Evolutionary conservation across 2,797 vertebrate genomes (phyloP), one percentile per base, ranked within the genome.

Genomic region (Peromyscus attwateri): DNA sequence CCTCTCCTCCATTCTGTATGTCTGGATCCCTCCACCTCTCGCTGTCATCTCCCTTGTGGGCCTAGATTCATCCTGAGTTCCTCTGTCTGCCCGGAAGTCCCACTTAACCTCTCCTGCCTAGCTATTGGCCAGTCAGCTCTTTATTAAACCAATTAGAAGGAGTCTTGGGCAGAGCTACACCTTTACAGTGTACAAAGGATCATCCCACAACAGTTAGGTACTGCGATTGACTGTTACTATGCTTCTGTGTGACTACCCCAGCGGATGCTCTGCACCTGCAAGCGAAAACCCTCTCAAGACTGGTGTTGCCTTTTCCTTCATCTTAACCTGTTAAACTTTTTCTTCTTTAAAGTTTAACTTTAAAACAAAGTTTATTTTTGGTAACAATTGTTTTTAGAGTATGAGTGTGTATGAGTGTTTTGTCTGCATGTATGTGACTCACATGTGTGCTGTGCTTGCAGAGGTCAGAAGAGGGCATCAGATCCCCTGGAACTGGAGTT

Each of bases 291-390:
- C 73, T 34, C 29, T 89, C 79, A 87, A 91, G 77, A 77, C 52
- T 16, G 0, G 73, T 43, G 79, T 70, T 40, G 52, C 6, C 17
- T 8, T 71, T 25, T 91, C 19, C 68, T 8, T 55, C n/a, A 34
- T 52, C 31, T 85, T 89, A 62, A 68, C 82, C 94, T 68, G 4
- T 94, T 89, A 70, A 90, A 2, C 29, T 55, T 89, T 91, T 77
- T 57, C 16, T 73, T 92, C 71, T 60, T 46, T 9, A 62, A n/a
- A 76, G 55, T 46, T 43, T 60, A 89, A 62, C 37, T n/a, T 76
- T 43, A 89, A 62, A 62, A 60, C 70, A 25, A 21, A 70, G 43
- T 71, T 94, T 29, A 27, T 46, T 75, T 60, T 43, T 71, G 3
- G 23, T 57, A 57, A 40, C 52, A 57, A 12, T 70, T 49, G 16